phyloP scores from a whole-genome alignment of 2,888 invertebrate genomes.

The Mesorhabditis belari region DNA sequence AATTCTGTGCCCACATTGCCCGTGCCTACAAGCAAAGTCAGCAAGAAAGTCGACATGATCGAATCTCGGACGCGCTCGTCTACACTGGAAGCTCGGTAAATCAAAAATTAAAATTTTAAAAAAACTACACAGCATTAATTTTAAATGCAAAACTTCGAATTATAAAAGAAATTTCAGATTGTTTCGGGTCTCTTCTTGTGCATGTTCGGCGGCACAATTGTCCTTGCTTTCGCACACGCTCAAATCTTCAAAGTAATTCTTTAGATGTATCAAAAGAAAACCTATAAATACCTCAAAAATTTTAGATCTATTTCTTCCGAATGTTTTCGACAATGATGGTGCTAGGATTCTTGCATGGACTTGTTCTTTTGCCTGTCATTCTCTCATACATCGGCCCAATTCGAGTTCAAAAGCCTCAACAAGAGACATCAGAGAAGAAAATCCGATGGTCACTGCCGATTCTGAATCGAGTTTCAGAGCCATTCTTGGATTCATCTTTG shows the following conservation, averaged over 20 bases:
- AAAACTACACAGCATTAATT: not conserved
- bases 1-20: conserved; percentile 94
- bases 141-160: not conserved
- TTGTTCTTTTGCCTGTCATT: conserved; percentile 91
- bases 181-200: conserved; percentile 95
- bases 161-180: too few relatives aligned
- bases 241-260: conserved; percentile 76
- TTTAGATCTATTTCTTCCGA: conserved; percentile 74
- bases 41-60: conserved; percentile 62
- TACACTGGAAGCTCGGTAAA: conserved; percentile 86
- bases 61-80: conserved; percentile 76
- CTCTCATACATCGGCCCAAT: conserved; percentile 81
- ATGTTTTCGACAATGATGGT: conserved; percentile 96
- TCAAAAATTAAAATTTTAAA: not conserved
- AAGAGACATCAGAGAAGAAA: too few relatives aligned
- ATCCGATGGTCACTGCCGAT: too few relatives aligned
- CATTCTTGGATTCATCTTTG: too few relatives aligned
- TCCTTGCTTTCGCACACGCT: conserved; percentile 90
- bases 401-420: too few relatives aligned
- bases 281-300: not conserved
- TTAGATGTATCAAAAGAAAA: not conserved
- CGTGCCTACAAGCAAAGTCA: conserved; percentile 8
- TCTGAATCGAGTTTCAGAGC: too few relatives aligned
- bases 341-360: conserved; percentile 90
- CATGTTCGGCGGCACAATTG: conserved; percentile 77